Base-by-base conservation (phyloP, 2,797 vertebrate genomes). In the Bradypodion pumilum region DNA sequence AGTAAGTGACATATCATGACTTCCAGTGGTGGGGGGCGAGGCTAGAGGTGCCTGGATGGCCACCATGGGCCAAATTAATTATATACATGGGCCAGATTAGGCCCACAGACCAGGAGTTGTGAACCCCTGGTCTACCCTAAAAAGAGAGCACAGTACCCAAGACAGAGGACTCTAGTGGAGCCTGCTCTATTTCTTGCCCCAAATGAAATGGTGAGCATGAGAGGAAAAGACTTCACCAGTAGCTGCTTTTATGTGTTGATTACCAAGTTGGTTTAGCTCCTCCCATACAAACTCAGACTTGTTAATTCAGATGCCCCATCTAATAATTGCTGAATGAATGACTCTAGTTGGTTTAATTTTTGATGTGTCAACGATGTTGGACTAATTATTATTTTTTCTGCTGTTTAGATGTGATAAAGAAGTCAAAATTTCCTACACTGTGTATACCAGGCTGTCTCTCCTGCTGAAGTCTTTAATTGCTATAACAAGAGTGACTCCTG, bases 391-490 rank as follows among this genome's bases (percentile, higher is more conserved):
- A 52, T 93, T 92, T 68, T 92, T 19, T 19, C 52, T 56, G 52
- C 19, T 56, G 12, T 85, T 89, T 85, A 99, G 99, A 94, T 99
- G 98, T 89, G 99, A 99, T 93, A 99, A 98, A 93, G 99, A 99
- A 92, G 98, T 99, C 88, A 99, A 99, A 92, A 98, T 99, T 94
- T 99, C 99, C 0, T 99, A 99, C 91, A 98, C 98, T 0, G 99
- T 99, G 40, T 99, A 99, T 95, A 99, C 99, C 90, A 97, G 99
- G 72, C 96, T 99, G 91, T 99, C 99, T 56, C 94, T 99, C 74
- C 96, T 99, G 63, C 96, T 99, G 82, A 99, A 99, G 93, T 99
- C 98, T 89, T 97, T 99, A 87, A 97, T 99, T 93, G 98, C 98
- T 74, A 98, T 99, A 94, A 99, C 98, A 66, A 97, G 99, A 93